Evolutionary conservation across 1,140 invertebrate genomes (phyloP).

Genomic region (Nomia melanderi): DNA sequence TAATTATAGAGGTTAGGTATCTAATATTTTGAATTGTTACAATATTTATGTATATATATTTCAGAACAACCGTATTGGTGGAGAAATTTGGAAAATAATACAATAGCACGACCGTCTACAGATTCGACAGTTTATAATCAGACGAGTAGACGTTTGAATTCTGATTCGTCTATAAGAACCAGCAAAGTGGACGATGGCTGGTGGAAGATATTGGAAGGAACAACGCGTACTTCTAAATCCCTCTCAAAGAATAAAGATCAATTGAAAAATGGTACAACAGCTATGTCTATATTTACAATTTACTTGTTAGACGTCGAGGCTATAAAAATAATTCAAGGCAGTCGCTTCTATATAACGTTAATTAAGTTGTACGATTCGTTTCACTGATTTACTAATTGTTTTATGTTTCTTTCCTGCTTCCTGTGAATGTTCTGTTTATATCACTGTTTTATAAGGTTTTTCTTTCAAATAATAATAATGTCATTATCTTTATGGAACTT

Average conservation of each 20-base stretch:
- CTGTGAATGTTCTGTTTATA: too few relatives aligned
- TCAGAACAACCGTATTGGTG: slow-evolving; percentile 50
- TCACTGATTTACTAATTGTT: too few relatives aligned
- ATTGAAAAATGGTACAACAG: not conserved
- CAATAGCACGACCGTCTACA: not conserved
- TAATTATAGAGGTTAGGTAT: not conserved
- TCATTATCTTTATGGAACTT: too few relatives aligned
- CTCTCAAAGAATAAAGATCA: too few relatives aligned
- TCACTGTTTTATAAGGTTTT: too few relatives aligned
- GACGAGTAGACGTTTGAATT: slow-evolving; percentile 13
- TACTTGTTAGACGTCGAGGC: too few relatives aligned
- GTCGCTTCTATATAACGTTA: too few relatives aligned
- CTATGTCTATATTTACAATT: not conserved
- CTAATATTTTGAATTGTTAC: too few relatives aligned
- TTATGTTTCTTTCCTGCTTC: too few relatives aligned
- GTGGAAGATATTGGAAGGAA: slow-evolving; percentile 35
- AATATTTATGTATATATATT: not conserved
- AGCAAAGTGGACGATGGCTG: not conserved
- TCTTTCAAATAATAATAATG: too few relatives aligned
- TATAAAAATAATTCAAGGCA: too few relatives aligned
- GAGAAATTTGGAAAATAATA: slow-evolving; percentile 30
- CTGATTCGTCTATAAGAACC: not conserved
- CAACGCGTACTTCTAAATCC: not conserved
- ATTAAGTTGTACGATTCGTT: too few relatives aligned
- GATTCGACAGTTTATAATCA: slow-evolving; percentile 1